Evolutionary conservation across 1,140 invertebrate species (phyloP).

Genomic region (Orchesella cincta): DNA sequence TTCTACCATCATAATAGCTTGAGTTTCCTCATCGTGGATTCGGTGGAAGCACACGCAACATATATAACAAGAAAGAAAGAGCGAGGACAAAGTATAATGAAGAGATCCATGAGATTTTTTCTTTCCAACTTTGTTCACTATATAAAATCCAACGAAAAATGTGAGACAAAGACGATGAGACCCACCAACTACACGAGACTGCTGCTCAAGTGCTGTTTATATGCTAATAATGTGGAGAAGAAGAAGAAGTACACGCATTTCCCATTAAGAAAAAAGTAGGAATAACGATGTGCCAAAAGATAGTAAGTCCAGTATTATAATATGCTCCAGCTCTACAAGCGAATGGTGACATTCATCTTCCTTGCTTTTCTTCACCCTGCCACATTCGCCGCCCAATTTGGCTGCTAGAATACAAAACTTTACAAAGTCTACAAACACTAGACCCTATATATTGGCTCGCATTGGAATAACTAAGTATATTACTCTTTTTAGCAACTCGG

Average conservation of each 20-base stretch:
- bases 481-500: no score
- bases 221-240: constrained; percentile 25
- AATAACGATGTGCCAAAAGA: constrained; percentile 18
- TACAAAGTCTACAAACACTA: neutral
- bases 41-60: no score
- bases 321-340: neutral
- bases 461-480: neutral
- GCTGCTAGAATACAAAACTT: neutral
- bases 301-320: neutral
- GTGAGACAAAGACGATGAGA: neutral
- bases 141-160: neutral
- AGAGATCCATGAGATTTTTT: constrained; percentile 20
- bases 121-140: neutral
- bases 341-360: constrained; percentile 20
- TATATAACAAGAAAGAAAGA: neutral
- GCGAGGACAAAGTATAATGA: neutral
- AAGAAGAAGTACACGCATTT: neutral
- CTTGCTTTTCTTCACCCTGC: neutral
- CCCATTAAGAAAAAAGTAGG: neutral
- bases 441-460: neutral
- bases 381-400: neutral
- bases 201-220: constrained; percentile 19
- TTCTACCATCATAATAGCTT: no score
- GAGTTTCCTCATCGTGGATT: no score
- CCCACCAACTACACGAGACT: no score